Conservation (phyloP, 1,140 invertebrate species). For the Coelopa frigida region DNA sequence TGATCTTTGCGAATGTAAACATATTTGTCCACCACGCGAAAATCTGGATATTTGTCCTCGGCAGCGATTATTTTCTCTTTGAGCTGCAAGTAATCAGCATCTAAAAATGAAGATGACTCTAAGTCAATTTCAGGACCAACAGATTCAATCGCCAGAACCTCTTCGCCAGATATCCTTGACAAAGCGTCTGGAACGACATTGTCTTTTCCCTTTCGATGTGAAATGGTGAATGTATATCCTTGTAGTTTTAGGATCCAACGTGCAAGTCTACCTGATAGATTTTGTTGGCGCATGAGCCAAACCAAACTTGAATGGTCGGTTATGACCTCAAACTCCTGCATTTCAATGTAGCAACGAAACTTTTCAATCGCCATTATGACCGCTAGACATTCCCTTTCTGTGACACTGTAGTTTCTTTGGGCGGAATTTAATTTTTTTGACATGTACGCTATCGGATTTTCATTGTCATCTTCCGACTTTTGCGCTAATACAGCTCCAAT, state of each 20-base stretch:
- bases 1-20: slow-evolving; percentile 8
- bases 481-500: slow-evolving; percentile 8
- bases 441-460: slow-evolving; percentile 13
- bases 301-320: slow-evolving; percentile 2
- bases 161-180: too few relatives aligned
- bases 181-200: too few relatives aligned
- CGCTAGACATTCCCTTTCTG: slow-evolving; percentile 10
- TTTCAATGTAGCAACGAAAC: slow-evolving; percentile 4
- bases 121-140: too few relatives aligned
- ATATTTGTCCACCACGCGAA: slow-evolving; percentile 1
- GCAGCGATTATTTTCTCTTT: too few relatives aligned
- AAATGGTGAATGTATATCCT: too few relatives aligned
- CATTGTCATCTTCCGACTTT: slow-evolving; percentile 13
- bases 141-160: too few relatives aligned
- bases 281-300: slow-evolving; percentile 7
- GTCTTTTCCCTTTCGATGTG: too few relatives aligned
- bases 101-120: too few relatives aligned
- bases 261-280: too few relatives aligned
- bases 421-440: slow-evolving; percentile 6
- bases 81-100: too few relatives aligned
- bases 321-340: slow-evolving; percentile 3
- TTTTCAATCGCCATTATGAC: slow-evolving; percentile 3
- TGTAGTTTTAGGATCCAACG: too few relatives aligned
- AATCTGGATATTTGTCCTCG: too few relatives aligned
- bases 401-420: slow-evolving; percentile 9